Evolutionary conservation across 2,888 invertebrate genomes (phyloP).

Genomic region (Leptarthrus brevirostris): DNA sequence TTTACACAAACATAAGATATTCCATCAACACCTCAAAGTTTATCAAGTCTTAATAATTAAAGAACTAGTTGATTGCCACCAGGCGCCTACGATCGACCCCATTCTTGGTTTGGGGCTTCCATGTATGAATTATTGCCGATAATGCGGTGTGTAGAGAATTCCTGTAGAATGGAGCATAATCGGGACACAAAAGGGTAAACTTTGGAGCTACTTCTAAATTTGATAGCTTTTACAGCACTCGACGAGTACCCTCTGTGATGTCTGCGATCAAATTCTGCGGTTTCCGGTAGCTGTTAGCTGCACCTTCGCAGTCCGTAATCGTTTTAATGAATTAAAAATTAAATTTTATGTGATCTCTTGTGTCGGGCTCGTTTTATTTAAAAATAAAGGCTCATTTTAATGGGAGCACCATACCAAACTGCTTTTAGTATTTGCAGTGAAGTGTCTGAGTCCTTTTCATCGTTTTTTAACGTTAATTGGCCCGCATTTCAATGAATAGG

Average conservation of each 20-base stretch:
- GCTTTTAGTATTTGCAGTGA: no score
- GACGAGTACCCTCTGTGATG: background rate
- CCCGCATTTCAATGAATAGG: conserved; percentile 47
- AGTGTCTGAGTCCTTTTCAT: background rate
- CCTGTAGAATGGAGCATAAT: background rate
- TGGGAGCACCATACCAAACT: background rate
- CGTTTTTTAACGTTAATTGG: conserved; percentile 35
- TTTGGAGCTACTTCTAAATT: conserved; percentile 28
- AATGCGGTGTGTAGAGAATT: conserved; percentile 49
- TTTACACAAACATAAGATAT: conserved; percentile 51
- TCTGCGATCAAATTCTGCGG: background rate
- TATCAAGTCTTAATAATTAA: conserved; percentile 56
- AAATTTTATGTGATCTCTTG: conserved; percentile 31
- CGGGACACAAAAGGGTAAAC: conserved; percentile 5
- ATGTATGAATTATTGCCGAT: conserved; percentile 54
- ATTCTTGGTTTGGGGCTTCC: background rate
- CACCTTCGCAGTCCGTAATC: conserved; percentile 10
- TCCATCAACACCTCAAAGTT: conserved; percentile 56
- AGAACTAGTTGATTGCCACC: conserved; percentile 55
- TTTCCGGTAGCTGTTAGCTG: conserved; percentile 8
- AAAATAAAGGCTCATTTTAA: no score
- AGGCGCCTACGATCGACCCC: conserved; percentile 24
- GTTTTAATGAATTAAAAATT: conserved; percentile 39
- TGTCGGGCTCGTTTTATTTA: no score
- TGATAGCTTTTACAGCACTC: background rate